These are phyloP conservation scores for Hoplodrina blanda DNA, from an alignment of 2,888 invertebrate genomes.

Conservation along the genomic window DNA sequence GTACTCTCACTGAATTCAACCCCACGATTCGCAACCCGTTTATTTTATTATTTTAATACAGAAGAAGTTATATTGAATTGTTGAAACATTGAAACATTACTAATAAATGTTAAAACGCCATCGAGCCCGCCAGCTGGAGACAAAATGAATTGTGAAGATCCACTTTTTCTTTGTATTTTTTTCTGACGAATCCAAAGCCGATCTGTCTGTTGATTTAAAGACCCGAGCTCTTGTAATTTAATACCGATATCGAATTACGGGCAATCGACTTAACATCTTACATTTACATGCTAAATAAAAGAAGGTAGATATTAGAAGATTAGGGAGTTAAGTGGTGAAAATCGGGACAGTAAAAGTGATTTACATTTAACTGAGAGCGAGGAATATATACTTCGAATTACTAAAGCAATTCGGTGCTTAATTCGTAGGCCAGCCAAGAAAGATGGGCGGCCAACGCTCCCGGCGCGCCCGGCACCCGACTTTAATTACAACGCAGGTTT, in stretches of 20 bases:
- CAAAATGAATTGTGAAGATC: slow-evolving; percentile 45
- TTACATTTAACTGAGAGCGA: slow-evolving; percentile 87
- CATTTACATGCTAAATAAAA: slow-evolving; percentile 75
- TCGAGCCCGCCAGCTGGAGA: slow-evolving; percentile 11
- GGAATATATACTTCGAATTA: slow-evolving; percentile 90
- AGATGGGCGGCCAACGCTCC: slow-evolving; percentile 85
- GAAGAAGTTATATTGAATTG: slow-evolving; percentile 14
- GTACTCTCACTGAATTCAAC: slow-evolving; percentile 62
- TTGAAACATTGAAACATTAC: slow-evolving; percentile 24
- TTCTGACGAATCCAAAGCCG: slow-evolving; percentile 45
- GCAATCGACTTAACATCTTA: slow-evolving; percentile 62
- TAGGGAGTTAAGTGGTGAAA: slow-evolving; percentile 81
- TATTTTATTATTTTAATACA: slow-evolving; percentile 57
- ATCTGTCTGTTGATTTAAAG: slow-evolving; percentile 58
- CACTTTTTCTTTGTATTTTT: slow-evolving; percentile 53
- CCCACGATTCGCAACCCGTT: slow-evolving; percentile 30
- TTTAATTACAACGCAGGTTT: slow-evolving; percentile 90
- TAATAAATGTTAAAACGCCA: slow-evolving; percentile 36
- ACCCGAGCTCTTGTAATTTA: slow-evolving; percentile 56
- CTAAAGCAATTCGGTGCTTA: slow-evolving; percentile 89
- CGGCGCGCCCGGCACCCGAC: slow-evolving; percentile 79
- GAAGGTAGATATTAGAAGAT: slow-evolving; percentile 78
- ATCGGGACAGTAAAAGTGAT: slow-evolving; percentile 89
- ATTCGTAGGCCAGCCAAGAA: slow-evolving; percentile 90
- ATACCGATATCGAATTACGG: slow-evolving; percentile 65